Percentiles rank a stretch among this genome's conserved stretches.
Conservation (phyloP, 2,113 vertebrate genomes). For the Bos taurus region DNA sequence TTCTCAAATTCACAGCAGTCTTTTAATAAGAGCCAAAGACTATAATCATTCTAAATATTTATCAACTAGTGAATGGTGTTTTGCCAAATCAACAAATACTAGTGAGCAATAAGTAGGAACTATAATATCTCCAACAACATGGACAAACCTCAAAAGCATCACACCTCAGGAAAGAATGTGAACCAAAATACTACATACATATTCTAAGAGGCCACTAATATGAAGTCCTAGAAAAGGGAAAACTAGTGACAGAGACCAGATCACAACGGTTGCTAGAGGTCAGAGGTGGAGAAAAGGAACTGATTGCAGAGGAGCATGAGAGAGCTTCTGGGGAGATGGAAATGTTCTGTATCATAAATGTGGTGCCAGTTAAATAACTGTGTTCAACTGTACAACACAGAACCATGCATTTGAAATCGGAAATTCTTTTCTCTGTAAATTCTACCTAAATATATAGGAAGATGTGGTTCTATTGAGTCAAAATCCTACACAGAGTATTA, state of each 20-base stretch:
- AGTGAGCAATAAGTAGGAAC: neutral
- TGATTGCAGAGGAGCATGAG: neutral
- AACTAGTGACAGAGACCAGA: neutral
- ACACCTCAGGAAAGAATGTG: neutral
- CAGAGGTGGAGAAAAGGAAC: neutral
- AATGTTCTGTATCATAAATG: neutral
- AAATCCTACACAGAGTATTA: neutral
- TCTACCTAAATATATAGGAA: neutral
- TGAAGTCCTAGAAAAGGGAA: neutral
- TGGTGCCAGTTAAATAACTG: neutral
- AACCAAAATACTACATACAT: neutral
- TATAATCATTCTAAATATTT: constrained; percentile 5
- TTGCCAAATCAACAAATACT: neutral
- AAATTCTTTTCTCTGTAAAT: neutral
- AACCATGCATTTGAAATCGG: neutral
- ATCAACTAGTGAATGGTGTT: neutral
- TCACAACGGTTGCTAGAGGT: neutral
- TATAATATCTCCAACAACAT: neutral
- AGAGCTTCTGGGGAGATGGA: neutral
- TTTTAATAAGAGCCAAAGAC: neutral
- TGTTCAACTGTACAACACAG: neutral
- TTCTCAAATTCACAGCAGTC: neutral
- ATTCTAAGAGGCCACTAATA: neutral
- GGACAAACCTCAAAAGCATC: neutral
- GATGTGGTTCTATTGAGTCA: neutral